Percentiles rank a stretch among this genome's conserved stretches.
Evolutionary conservation across 2,888 invertebrate species (phyloP).

Genomic region (Palloptera scutellata): DNA sequence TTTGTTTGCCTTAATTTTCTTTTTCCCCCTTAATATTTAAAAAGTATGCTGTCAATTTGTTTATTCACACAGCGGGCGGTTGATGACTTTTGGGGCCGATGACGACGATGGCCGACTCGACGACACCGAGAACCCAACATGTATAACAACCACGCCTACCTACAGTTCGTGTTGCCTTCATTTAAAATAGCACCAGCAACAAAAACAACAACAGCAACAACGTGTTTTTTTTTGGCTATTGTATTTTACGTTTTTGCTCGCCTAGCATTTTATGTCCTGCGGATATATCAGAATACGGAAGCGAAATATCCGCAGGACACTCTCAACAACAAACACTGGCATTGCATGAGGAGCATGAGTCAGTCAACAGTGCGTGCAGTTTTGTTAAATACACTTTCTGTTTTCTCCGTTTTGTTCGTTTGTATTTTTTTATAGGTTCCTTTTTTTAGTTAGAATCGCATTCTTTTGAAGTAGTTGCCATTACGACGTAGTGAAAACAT

Average conservation of each 20-base stretch:
- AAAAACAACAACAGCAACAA: too few relatives aligned
- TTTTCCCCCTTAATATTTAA: too few relatives aligned
- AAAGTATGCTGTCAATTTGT: neutral
- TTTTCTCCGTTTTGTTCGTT: neutral
- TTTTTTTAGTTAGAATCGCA: too few relatives aligned
- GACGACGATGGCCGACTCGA: neutral
- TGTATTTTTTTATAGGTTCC: neutral
- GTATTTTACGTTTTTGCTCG: neutral
- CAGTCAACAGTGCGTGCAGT: slow-evolving; percentile 3
- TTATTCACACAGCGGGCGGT: neutral
- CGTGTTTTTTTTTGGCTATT: neutral
- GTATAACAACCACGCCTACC: neutral
- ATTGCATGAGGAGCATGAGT: too few relatives aligned
- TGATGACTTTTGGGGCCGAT: neutral
- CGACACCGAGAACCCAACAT: neutral
- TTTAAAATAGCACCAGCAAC: neutral
- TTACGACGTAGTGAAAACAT: neutral
- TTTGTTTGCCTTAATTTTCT: too few relatives aligned
- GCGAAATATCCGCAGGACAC: neutral
- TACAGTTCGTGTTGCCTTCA: neutral
- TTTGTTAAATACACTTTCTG: neutral
- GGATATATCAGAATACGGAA: neutral
- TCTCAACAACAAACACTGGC: neutral
- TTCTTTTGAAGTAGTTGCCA: too few relatives aligned
- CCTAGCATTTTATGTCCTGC: neutral